phyloP scores from a whole-genome alignment of 2,797 vertebrate species.

The Chelidonichthys spinosus region DNA sequence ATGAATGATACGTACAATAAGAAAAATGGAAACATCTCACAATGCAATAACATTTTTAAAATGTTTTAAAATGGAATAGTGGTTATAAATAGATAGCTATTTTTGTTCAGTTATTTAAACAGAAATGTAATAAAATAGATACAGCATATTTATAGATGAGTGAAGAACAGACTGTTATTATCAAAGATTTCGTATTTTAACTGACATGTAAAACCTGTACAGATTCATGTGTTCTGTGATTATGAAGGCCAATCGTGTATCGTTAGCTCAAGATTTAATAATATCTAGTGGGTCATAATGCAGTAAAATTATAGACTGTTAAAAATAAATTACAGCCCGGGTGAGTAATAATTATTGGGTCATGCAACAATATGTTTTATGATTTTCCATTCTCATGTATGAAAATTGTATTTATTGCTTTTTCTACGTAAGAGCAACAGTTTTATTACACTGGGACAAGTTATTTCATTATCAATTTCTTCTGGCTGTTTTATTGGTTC shows the following conservation, averaged over 20 bases:
- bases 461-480: constrained; percentile 8
- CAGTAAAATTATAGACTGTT: constrained; percentile 12
- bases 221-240: constrained; percentile 1
- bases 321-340: constrained; percentile 2
- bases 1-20: not conserved
- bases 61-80: not conserved
- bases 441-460: constrained; percentile 8
- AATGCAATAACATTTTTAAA: not conserved
- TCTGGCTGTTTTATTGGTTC: constrained; percentile 10
- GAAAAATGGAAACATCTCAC: not conserved
- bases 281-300: not conserved
- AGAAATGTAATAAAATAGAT: not conserved
- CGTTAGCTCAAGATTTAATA: constrained; percentile 10
- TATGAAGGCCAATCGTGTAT: not conserved
- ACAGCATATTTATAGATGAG: not conserved
- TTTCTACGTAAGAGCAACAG: not conserved
- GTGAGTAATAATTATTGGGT: constrained; percentile 9
- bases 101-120: not conserved
- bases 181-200: not conserved
- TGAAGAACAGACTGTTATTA: not conserved
- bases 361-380: constrained; percentile 7
- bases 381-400: not conserved
- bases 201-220: not conserved
- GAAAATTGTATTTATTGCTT: constrained; percentile 1
- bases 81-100: not conserved